Evolutionary conservation across 2,113 vertebrate species (phyloP), one percentile per base, ranked within the genome.

Genomic region (Platichthys flesus): DNA sequence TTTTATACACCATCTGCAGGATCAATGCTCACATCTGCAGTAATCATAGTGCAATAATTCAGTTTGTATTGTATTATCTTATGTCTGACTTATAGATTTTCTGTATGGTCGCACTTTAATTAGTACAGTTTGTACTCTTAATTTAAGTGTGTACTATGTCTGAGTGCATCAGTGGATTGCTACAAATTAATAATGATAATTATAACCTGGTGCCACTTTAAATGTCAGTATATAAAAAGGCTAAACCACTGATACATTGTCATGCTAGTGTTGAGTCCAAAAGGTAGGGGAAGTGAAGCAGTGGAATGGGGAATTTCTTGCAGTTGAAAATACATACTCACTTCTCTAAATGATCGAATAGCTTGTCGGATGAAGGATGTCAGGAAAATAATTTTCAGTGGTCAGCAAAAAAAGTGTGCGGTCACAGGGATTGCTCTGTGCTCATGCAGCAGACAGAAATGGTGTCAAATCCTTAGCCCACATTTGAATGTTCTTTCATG

Each of bases 401-500:
- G 86, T 87, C 82, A 81, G 78, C 58, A 57, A 67, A 70, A 70
- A 47, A 26, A 71, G 23, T 8, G 37, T 37, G 31, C 31, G 8
- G 35, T 85, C 68, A 76, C 31, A 51, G 67, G 64, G 57, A 70
- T 57, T 56, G 63, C 72, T 81, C 81, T 81, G 71, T 82, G 76
- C 66, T 86, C 79, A 16, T 42, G 68, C 68, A 65, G 69, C 67
- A 83, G 74, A 87, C 79, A 75, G 71, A 83, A 87, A 89, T 78
- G 42, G 83, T 90, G 87, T 91, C 83, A 90, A 79, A 86, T 63
- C 78, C 71, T 86, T 57, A 77, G 79, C 71, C 82, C 79, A 81
- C 77, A 81, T 90, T 91, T 91, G 80, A 84, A 91, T 91, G 85
- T 90, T 85, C 90, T 89, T 91, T 91, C 78, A 91, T 88, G 89